phyloP scores from a whole-genome alignment of 2,797 vertebrate species.

The Hozukius guyotensis region DNA sequence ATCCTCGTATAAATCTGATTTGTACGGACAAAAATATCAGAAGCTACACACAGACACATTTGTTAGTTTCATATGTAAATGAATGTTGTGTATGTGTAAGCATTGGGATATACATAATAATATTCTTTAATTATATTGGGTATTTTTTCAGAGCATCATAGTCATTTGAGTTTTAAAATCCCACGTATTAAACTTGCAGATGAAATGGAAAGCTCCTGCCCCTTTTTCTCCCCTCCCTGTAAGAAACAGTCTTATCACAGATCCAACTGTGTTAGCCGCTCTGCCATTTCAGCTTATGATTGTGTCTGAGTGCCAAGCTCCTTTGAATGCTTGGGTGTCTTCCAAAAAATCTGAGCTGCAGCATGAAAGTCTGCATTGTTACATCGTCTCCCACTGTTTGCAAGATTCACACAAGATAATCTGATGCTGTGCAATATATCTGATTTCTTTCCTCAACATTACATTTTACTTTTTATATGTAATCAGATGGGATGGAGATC shows the following conservation, averaged over 20 bases:
- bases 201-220: conserved; percentile 30
- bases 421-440: not conserved
- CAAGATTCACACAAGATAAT: not conserved
- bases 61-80: not conserved
- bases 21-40: not conserved
- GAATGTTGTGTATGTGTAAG: not conserved
- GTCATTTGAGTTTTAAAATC: not conserved
- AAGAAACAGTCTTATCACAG: conserved; percentile 45
- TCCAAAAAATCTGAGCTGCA: conserved; percentile 45
- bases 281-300: conserved; percentile 40
- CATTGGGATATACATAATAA: not conserved
- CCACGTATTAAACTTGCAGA: not conserved
- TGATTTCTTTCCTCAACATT: not conserved
- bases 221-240: not conserved
- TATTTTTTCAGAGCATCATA: not conserved
- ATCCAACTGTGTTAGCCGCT: conserved; percentile 34
- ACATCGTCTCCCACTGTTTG: conserved; percentile 1
- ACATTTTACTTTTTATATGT: not conserved
- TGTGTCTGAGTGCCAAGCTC: conserved; percentile 41
- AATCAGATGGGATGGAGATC: not conserved
- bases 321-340: conserved; percentile 57
- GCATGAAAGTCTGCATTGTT: conserved; percentile 62
- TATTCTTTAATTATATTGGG: not conserved
- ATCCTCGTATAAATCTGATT: not conserved
- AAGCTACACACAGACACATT: not conserved